phyloP scores from a whole-genome alignment of 2,113 vertebrate genomes.

The Loxodonta africana region DNA sequence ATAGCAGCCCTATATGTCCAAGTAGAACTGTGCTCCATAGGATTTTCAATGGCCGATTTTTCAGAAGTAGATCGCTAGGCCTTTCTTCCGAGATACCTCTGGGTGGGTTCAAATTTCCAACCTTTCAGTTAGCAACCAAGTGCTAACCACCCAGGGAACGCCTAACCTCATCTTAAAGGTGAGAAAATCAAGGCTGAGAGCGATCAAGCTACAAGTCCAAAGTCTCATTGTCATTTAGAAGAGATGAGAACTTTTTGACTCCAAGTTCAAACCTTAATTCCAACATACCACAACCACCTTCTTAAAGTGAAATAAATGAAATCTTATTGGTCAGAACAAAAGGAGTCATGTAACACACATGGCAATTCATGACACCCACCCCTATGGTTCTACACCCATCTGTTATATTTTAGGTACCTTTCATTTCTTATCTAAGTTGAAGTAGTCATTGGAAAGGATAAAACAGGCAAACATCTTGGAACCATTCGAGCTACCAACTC shows the following conservation, averaged over 20 bases:
- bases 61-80: background rate
- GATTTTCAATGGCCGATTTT: background rate
- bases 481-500: background rate
- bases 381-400: background rate
- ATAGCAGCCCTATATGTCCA: background rate
- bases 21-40: background rate
- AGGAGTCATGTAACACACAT: background rate
- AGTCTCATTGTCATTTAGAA: background rate
- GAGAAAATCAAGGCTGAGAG: background rate
- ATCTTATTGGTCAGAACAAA: background rate
- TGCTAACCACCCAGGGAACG: background rate
- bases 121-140: background rate
- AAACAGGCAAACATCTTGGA: conserved; percentile 8
- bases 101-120: background rate
- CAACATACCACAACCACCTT: background rate
- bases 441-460: conserved; percentile 16
- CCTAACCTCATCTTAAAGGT: background rate
- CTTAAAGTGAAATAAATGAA: background rate
- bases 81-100: background rate
- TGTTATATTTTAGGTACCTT: background rate
- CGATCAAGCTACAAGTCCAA: background rate
- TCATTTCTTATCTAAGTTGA: background rate
- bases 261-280: background rate
- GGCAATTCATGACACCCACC: background rate
- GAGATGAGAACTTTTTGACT: background rate